phyloP scores from a whole-genome alignment of 1,140 invertebrate species.

The Eubasilissa regina region DNA sequence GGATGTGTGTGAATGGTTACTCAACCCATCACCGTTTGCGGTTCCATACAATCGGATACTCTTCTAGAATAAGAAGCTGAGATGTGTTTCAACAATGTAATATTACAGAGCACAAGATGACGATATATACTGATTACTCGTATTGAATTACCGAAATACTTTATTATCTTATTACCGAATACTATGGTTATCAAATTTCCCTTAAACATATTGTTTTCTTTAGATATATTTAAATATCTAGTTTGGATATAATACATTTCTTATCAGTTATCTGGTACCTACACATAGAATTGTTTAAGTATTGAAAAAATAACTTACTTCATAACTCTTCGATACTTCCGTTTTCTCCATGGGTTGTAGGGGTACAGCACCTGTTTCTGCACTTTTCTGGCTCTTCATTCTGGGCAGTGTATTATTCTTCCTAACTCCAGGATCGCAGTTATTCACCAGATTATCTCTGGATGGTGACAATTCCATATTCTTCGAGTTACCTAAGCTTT shows the following conservation, averaged over 20 bases:
- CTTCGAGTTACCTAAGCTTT: slow-evolving; percentile 67
- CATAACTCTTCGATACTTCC: slow-evolving; percentile 46
- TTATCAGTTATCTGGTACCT: neutral
- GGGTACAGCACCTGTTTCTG: slow-evolving; percentile 61
- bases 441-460: slow-evolving; percentile 66
- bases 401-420: slow-evolving; percentile 69
- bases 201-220: too few relatives aligned
- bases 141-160: slow-evolving; percentile 37
- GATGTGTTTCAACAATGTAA: neutral
- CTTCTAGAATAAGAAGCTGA: slow-evolving; percentile 6
- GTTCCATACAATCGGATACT: slow-evolving; percentile 40
- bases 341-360: slow-evolving; percentile 57
- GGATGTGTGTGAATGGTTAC: slow-evolving; percentile 47
- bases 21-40: slow-evolving; percentile 51
- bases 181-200: neutral
- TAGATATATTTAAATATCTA: too few relatives aligned
- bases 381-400: slow-evolving; percentile 64
- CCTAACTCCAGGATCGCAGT: slow-evolving; percentile 63
- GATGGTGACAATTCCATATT: slow-evolving; percentile 67
- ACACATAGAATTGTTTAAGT: too few relatives aligned
- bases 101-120: slow-evolving; percentile 4
- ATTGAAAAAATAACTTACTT: slow-evolving; percentile 52
- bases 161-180: slow-evolving; percentile 17
- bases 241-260: too few relatives aligned
- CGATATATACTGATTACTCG: slow-evolving; percentile 34